Percentiles rank a stretch among this genome's conserved stretches.
These are phyloP conservation scores for Polietes domitor DNA, from an alignment of 2,888 invertebrate species.

Conservation along the genomic window DNA sequence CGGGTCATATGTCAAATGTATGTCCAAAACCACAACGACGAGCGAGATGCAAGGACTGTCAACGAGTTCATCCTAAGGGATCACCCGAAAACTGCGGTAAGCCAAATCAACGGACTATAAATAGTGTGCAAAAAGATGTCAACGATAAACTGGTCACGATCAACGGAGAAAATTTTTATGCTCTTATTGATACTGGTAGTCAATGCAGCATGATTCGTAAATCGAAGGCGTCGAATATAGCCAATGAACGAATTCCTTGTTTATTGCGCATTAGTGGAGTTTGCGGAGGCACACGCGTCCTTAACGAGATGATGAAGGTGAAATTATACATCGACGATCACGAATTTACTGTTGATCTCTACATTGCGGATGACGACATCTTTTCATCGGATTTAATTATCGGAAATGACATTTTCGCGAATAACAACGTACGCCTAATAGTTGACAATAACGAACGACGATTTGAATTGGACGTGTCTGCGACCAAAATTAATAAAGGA, in stretches of 20 bases:
- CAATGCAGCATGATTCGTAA: neutral
- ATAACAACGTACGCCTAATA: conserved; percentile 8
- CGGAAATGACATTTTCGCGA: conserved; percentile 48
- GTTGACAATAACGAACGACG: conserved; percentile 13
- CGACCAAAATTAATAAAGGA: neutral
- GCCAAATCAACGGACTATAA: no score
- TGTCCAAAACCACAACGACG: no score
- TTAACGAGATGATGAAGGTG: conserved; percentile 34
- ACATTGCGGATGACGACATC: conserved; percentile 53
- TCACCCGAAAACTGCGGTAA: no score
- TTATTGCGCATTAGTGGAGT: conserved; percentile 53
- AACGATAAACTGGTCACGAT: neutral
- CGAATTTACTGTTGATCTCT: conserved; percentile 3
- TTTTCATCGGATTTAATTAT: conserved; percentile 53
- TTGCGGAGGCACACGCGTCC: conserved; percentile 45
- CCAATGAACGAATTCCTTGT: neutral
- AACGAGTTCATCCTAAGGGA: no score
- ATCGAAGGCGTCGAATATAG: neutral
- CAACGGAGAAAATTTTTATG: conserved; percentile 36
- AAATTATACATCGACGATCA: conserved; percentile 48
- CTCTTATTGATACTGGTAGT: conserved; percentile 44
- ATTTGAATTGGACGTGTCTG: neutral
- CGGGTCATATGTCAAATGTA: no score
- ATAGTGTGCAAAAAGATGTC: neutral
- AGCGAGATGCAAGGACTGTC: no score